A percentile compares a stretch with the other conserved stretches of the same genome.
Evolutionary conservation across 2,113 vertebrate genomes (phyloP).

Genomic region (Tretioscincus oriximinensis): DNA sequence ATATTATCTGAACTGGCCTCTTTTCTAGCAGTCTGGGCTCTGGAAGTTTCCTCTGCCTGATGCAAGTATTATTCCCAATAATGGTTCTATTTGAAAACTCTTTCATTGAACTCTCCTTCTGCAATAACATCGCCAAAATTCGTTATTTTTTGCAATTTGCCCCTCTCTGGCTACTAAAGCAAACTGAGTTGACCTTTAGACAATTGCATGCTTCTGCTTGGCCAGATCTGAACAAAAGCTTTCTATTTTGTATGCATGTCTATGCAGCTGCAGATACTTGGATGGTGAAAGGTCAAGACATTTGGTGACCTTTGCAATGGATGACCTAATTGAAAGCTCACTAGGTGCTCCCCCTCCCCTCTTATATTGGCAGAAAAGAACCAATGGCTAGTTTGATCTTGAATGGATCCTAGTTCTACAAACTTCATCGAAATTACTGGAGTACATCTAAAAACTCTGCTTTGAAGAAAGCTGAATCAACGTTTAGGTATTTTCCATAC

Average conservation of each 20-base stretch:
- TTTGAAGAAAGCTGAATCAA: background rate
- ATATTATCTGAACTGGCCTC: too few relatives aligned
- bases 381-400: background rate
- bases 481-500: too few relatives aligned
- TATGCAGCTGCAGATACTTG: conserved; percentile 41
- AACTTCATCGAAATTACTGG: background rate
- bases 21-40: too few relatives aligned
- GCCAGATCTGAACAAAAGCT: conserved; percentile 51
- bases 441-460: background rate
- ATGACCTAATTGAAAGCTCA: conserved; percentile 43
- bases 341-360: conserved; percentile 11
- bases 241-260: conserved; percentile 51
- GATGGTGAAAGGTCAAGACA: conserved; percentile 44
- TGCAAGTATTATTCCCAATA: too few relatives aligned
- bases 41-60: too few relatives aligned
- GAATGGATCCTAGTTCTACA: background rate
- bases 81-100: too few relatives aligned
- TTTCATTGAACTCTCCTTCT: conserved; percentile 32
- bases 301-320: conserved; percentile 34
- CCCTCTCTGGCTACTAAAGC: conserved; percentile 17
- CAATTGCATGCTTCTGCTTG: conserved; percentile 60
- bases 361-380: conserved; percentile 21
- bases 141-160: conserved; percentile 51
- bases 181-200: conserved; percentile 54
- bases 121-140: conserved; percentile 39